These are phyloP conservation scores for Petromus typicus DNA, from an alignment of 2,113 vertebrate genomes.

Conservation along the genomic window DNA sequence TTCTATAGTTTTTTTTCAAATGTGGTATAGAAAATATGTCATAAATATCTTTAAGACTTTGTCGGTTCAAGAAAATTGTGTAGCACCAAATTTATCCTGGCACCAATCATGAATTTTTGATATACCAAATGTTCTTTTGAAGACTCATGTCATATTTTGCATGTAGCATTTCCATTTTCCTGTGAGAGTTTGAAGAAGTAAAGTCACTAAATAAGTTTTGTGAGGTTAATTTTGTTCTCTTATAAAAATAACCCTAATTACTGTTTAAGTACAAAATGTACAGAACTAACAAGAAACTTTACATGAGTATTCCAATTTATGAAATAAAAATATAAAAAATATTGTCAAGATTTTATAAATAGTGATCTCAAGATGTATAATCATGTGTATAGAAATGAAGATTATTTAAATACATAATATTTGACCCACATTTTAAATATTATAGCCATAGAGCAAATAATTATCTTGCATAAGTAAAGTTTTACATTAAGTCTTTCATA, in stretches of 20 bases:
- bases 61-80: constrained; percentile 58
- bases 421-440: background rate
- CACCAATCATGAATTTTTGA: constrained; percentile 77
- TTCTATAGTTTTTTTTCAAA: background rate
- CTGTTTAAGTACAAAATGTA: constrained; percentile 11
- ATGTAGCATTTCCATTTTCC: constrained; percentile 67
- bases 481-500: background rate
- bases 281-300: constrained; percentile 27
- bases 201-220: constrained; percentile 60
- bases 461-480: background rate
- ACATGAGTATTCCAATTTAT: background rate
- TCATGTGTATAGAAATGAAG: background rate
- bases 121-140: constrained; percentile 80
- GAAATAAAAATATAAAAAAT: background rate
- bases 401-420: background rate
- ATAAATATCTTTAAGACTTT: constrained; percentile 70
- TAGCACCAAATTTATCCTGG: constrained; percentile 75
- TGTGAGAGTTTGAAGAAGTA: constrained; percentile 58
- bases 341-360: constrained; percentile 20
- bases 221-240: constrained; percentile 64
- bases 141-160: constrained; percentile 58
- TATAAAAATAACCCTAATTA: constrained; percentile 69
- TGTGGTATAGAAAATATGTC: constrained; percentile 38
- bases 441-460: background rate
- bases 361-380: background rate